A percentile compares a stretch with the other conserved stretches of the same genome.
These are phyloP conservation scores for Leguminivora glycinivorella DNA, from an alignment of 1,140 invertebrate genomes.

Conservation along the genomic window DNA sequence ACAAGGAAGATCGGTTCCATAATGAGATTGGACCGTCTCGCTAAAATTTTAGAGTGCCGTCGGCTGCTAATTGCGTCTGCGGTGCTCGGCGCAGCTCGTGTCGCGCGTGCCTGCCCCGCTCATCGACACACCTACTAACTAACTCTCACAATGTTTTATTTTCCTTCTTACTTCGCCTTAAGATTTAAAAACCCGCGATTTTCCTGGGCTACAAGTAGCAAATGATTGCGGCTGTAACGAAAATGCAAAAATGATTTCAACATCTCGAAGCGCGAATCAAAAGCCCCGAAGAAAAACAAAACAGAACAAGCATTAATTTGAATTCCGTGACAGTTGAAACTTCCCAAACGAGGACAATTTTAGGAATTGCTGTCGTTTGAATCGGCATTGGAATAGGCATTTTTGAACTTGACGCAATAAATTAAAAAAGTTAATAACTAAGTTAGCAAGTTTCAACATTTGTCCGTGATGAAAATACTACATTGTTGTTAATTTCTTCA, in stretches of 20 bases:
- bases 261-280: conserved; percentile 56
- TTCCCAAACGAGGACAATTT: conserved; percentile 73
- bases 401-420: conserved; percentile 75
- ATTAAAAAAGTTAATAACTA: conserved; percentile 78
- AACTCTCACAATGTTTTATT: conserved; percentile 44
- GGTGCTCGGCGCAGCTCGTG: conserved; percentile 46
- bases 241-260: conserved; percentile 48
- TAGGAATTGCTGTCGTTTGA: conserved; percentile 73
- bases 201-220: conserved; percentile 6
- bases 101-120: conserved; percentile 24
- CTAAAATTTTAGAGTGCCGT: conserved; percentile 77
- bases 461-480: conserved; percentile 67
- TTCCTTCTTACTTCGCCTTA: conserved; percentile 35
- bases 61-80: conserved; percentile 73
- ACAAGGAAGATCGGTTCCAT: conserved; percentile 75
- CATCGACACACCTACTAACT: conserved; percentile 39
- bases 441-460: conserved; percentile 77
- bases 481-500: conserved; percentile 55
- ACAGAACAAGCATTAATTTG: conserved; percentile 77
- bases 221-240: conserved; percentile 22
- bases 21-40: conserved; percentile 76
- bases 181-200: conserved; percentile 14
- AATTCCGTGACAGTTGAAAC: conserved; percentile 73
- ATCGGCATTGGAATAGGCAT: conserved; percentile 65
- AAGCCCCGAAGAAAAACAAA: conserved; percentile 65